phyloP scores from a whole-genome alignment of 2,888 invertebrate genomes.

The Heliconius aoede region DNA sequence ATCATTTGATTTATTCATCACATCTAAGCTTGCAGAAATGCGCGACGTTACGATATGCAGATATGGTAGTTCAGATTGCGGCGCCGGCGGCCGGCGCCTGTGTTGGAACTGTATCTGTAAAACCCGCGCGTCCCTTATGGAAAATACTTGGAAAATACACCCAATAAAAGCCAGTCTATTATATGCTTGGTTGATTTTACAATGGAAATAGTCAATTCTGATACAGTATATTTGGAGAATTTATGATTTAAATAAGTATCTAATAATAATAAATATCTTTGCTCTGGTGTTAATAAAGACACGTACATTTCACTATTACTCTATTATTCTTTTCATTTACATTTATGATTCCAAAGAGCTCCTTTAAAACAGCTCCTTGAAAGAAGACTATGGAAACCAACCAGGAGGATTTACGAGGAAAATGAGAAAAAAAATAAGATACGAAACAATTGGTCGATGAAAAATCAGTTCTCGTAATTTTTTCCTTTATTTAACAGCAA shows the following conservation, averaged over 20 bases:
- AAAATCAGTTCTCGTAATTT: background rate
- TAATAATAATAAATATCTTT: no score
- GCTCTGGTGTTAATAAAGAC: no score
- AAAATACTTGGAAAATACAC: conserved; percentile 54
- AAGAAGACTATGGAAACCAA: background rate
- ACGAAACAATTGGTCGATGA: background rate
- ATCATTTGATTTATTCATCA: conserved; percentile 61
- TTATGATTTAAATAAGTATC: background rate
- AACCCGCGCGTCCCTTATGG: conserved; percentile 57
- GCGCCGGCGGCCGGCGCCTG: conserved; percentile 50
- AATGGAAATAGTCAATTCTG: background rate
- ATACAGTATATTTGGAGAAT: background rate
- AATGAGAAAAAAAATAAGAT: background rate
- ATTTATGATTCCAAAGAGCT: background rate
- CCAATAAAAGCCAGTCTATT: conserved; percentile 21
- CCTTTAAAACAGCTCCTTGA: background rate
- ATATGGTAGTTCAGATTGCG: conserved; percentile 53
- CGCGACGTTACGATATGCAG: conserved; percentile 60
- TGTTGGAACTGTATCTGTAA: conserved; percentile 52
- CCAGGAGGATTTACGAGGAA: background rate
- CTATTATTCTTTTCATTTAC: background rate
- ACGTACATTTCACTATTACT: no score
- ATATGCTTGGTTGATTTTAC: background rate
- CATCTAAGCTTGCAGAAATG: conserved; percentile 58
- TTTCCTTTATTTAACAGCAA: background rate